These are phyloP conservation scores for Azorinus chamasolen DNA, from an alignment of 2,888 invertebrate genomes.

Conservation along the genomic window DNA sequence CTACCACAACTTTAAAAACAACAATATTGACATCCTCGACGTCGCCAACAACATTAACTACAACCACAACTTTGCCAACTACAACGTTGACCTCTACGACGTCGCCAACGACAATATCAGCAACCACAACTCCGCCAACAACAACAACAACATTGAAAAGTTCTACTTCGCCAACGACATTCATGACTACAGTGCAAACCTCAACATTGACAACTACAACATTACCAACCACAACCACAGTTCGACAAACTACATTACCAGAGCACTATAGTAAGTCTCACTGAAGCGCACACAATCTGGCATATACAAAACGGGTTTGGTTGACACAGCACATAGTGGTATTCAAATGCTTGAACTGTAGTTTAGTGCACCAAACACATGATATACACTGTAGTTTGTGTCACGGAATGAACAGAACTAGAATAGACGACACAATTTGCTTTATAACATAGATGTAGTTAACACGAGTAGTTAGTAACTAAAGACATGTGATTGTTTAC, in stretches of 20 bases:
- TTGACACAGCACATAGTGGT: too few relatives aligned
- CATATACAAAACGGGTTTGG: too few relatives aligned
- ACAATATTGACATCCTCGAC: background rate
- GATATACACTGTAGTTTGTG: too few relatives aligned
- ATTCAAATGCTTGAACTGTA: too few relatives aligned
- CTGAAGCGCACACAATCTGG: background rate
- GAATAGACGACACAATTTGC: too few relatives aligned
- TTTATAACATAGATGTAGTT: too few relatives aligned
- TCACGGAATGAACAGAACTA: too few relatives aligned
- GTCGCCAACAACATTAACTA: slow-evolving; percentile 2
- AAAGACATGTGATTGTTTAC: too few relatives aligned
- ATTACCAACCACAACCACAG: background rate
- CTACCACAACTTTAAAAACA: background rate
- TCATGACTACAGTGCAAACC: background rate
- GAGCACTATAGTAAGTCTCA: background rate
- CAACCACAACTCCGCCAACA: background rate
- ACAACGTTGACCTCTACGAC: background rate
- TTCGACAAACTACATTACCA: background rate
- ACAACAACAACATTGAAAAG: slow-evolving; percentile 1
- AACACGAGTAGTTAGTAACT: too few relatives aligned
- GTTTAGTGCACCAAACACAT: too few relatives aligned
- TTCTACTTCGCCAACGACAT: background rate
- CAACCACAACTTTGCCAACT: background rate
- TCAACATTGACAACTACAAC: background rate
- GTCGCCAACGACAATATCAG: slow-evolving; percentile 1